These are phyloP conservation scores for Gymnorhina tibicen DNA, from an alignment of 2,113 vertebrate species.

Conservation along the genomic window DNA sequence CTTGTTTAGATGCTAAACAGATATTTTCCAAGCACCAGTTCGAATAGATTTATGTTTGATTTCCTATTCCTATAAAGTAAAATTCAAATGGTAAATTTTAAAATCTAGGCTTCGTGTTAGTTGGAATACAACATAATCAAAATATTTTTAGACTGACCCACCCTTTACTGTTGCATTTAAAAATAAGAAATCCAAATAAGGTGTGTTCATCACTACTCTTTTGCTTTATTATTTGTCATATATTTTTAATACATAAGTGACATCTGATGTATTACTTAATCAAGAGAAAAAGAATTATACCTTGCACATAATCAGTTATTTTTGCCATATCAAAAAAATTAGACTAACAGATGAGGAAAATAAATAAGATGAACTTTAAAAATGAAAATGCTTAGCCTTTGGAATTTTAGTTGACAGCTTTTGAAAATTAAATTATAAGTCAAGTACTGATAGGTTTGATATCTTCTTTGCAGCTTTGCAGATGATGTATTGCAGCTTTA, in stretches of 20 bases:
- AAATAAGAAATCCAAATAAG: constrained; percentile 71
- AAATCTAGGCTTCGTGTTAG: not conserved
- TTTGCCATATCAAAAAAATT: constrained; percentile 80
- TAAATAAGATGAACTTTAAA: constrained; percentile 84
- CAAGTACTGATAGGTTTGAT: constrained; percentile 78
- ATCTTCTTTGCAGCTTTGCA: constrained; percentile 79
- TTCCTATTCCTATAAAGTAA: not conserved
- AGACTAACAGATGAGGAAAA: constrained; percentile 83
- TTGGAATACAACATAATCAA: not conserved
- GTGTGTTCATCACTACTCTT: constrained; percentile 65
- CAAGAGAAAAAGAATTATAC: constrained; percentile 78
- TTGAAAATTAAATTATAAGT: constrained; percentile 86
- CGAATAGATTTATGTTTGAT: not conserved
- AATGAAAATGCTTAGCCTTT: constrained; percentile 83
- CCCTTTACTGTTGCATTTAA: constrained; percentile 54
- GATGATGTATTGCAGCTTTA: constrained; percentile 85
- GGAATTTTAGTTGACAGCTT: constrained; percentile 83
- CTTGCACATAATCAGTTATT: constrained; percentile 79
- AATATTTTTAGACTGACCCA: constrained; percentile 47
- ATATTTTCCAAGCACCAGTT: not conserved
- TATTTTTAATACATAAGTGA: constrained; percentile 82
- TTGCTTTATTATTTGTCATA: constrained; percentile 81
- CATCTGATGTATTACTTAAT: constrained; percentile 85
- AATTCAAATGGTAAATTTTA: not conserved
- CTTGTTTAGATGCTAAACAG: not conserved